Evolutionary conservation across 2,888 invertebrate genomes (phyloP).

Genomic region (Leucophenga montana): DNA sequence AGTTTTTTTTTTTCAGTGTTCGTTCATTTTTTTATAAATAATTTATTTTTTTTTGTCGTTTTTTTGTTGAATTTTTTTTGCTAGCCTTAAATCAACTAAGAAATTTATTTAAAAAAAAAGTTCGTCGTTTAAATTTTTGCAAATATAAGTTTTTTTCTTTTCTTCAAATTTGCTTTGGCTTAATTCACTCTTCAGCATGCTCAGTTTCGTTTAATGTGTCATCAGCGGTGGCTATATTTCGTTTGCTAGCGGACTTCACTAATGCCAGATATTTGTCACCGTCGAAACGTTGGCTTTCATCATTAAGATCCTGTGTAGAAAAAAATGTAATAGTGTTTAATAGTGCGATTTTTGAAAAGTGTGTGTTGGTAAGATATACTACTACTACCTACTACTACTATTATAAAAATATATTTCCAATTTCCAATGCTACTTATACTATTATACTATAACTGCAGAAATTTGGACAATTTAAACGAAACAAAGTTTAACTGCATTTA

Average conservation of each 20-base stretch:
- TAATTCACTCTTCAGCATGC: constrained; percentile 10
- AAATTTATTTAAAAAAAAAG: background rate
- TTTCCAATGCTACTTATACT: no score
- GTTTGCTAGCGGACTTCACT: constrained; percentile 69
- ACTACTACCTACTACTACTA: no score
- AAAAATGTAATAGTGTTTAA: background rate
- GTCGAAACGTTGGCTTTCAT: constrained; percentile 72
- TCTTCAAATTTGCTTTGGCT: background rate
- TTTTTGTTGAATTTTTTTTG: constrained; percentile 3
- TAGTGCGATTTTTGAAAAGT: no score
- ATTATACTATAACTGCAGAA: no score
- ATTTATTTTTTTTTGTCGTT: background rate
- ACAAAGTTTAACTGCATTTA: no score
- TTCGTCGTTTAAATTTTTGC: background rate
- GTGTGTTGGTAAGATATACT: background rate
- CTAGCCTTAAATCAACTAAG: background rate
- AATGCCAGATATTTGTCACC: constrained; percentile 71
- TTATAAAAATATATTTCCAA: no score
- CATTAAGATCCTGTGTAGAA: constrained; percentile 67
- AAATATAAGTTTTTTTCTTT: background rate
- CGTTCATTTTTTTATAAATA: constrained; percentile 20
- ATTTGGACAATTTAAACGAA: no score
- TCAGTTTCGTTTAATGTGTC: constrained; percentile 55
- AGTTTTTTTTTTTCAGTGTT: constrained; percentile 19
- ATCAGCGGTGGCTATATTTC: constrained; percentile 69